These are phyloP conservation scores for Eutrigla gurnardus DNA, from an alignment of 2,797 vertebrate species.

Conservation along the genomic window DNA sequence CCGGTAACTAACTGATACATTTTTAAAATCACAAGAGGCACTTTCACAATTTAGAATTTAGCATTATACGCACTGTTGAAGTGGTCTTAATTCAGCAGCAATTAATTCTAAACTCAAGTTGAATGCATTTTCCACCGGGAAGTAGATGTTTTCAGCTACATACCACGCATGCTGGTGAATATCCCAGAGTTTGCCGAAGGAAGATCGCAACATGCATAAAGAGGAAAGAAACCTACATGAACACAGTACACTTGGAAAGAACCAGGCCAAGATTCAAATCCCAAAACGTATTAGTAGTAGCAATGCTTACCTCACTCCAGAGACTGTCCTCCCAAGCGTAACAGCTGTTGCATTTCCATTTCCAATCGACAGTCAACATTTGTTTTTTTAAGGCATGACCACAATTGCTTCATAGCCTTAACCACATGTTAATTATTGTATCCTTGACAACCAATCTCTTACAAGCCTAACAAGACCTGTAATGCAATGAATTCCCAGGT, in stretches of 20 bases:
- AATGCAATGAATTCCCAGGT: too few relatives aligned
- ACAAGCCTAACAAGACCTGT: too few relatives aligned
- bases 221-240: neutral
- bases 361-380: neutral
- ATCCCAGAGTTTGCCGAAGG: constrained; percentile 1
- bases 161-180: neutral
- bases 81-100: constrained; percentile 36
- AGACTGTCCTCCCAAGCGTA: neutral
- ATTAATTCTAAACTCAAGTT: constrained; percentile 18
- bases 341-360: neutral
- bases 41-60: constrained; percentile 12
- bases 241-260: neutral
- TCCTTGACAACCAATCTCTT: neutral
- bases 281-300: neutral
- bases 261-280: neutral
- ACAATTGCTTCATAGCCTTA: neutral
- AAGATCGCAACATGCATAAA: constrained; percentile 4
- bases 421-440: neutral
- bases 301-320: neutral
- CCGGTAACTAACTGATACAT: too few relatives aligned
- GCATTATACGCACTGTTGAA: constrained; percentile 29
- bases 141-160: constrained; percentile 14
- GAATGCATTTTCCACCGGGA: constrained; percentile 8
- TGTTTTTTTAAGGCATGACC: neutral
- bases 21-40: too few relatives aligned